Conservation (phyloP, 2,888 invertebrate genomes). For the Antheraea assamensis region DNA sequence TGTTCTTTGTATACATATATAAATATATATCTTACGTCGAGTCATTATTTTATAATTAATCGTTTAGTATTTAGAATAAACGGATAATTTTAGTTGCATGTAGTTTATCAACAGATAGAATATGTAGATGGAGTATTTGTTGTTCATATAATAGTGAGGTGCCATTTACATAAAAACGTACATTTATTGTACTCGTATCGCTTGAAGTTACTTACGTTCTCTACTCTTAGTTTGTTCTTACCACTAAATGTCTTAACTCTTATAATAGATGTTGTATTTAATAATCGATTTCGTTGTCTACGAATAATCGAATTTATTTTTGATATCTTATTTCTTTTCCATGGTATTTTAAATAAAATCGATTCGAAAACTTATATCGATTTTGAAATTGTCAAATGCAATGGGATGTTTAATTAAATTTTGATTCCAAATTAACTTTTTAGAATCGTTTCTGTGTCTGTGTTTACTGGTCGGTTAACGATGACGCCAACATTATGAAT, state of each 20-base stretch:
- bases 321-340: not conserved
- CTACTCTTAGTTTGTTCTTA: slow-evolving; percentile 49
- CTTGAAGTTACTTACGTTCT: slow-evolving; percentile 55
- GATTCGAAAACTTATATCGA: not conserved
- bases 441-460: not conserved
- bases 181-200: slow-evolving; percentile 59
- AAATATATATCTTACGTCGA: not conserved
- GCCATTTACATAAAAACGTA: slow-evolving; percentile 73
- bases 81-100: slow-evolving; percentile 7
- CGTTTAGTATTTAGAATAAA: not conserved
- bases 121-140: slow-evolving; percentile 16
- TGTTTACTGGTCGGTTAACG: not conserved
- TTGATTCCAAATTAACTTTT: not conserved
- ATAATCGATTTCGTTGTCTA: not conserved
- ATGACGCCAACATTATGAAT: not conserved
- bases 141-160: slow-evolving; percentile 51
- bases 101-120: not conserved
- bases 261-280: not conserved
- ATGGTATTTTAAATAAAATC: not conserved
- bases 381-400: not conserved
- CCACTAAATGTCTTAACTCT: slow-evolving; percentile 57
- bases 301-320: not conserved
- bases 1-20: slow-evolving; percentile 1
- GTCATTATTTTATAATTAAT: slow-evolving; percentile 15
- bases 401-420: not conserved